Conservation (phyloP, 2,888 invertebrate genomes). For the Odontothrips loti region DNA sequence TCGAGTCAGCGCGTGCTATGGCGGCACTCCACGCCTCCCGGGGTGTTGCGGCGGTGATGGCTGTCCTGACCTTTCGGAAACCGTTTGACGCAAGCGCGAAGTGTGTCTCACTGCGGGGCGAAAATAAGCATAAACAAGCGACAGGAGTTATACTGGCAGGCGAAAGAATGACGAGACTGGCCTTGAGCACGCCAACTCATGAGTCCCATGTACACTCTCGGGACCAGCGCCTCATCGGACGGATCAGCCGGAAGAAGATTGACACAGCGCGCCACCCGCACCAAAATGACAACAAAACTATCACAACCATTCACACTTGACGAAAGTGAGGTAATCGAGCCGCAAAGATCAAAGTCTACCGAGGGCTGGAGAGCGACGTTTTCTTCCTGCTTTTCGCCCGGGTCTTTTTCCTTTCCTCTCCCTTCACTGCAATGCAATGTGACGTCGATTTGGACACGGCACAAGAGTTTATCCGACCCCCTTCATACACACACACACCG, state of each 20-base stretch:
- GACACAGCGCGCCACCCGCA: no score
- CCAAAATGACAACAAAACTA: no score
- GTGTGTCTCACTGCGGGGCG: no score
- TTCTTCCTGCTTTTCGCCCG: background rate
- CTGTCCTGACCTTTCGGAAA: background rate
- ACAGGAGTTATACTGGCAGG: background rate
- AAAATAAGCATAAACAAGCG: background rate
- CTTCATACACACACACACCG: constrained; percentile 21
- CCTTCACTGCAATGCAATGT: constrained; percentile 9
- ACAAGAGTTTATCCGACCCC: constrained; percentile 25
- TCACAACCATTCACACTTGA: no score
- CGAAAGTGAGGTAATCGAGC: no score
- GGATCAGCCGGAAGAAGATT: no score
- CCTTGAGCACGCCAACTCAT: background rate
- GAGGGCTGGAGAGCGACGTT: no score
- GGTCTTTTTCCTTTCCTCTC: background rate
- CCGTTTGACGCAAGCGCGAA: background rate
- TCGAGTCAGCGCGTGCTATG: no score
- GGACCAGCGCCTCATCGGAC: no score
- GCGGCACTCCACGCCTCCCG: no score
- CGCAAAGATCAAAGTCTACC: no score
- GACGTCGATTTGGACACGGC: constrained; percentile 24
- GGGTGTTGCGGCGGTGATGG: background rate
- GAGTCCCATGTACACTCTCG: no score
- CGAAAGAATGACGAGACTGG: background rate